Evolutionary conservation across 2,888 invertebrate genomes (phyloP), one percentile per base, ranked within the genome.

Genomic region (Scaptomyza tumidula): DNA sequence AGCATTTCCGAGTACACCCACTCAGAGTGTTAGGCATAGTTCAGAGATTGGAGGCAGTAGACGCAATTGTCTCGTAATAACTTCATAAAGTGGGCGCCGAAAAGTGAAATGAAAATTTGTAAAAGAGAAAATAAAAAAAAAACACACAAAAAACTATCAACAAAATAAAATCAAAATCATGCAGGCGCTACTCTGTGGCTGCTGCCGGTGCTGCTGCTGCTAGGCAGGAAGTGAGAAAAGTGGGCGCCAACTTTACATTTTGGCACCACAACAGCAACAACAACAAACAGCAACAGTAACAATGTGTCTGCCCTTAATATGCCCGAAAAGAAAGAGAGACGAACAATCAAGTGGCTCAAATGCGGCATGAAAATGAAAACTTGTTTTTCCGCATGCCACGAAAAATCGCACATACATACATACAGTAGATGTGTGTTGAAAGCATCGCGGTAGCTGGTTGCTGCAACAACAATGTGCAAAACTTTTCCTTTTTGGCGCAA

Each of bases 311-410:
- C 78, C 78, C 78, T 79, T 81, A 79, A 81, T 78, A 68, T 59
- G 46, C 19, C 16, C 10, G 2, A 41, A 41, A 29, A 35, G 3
- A 14, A 5, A 41, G n/a, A 65, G 46, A 62, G 66, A 60, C 46
- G 55, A 81, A 75, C 65, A 79, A 83, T 70, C 75, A 86, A 80
- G 61, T 71, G 86, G 62, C 67, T 58, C 61, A 52, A 70, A 55
- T 49, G 74, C 73, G 71, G 73, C 70, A 71, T 56, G 54, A 86
- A 84, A 76, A 76, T 62, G 61, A 75, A 87, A 89, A 90, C 90
- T 79, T 77, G 89, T 89, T 89, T 80, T 81, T 89, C 90, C 83
- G 79, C 90, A 89, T 90, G 89, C 89, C 90, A 79, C 71, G 74
- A 72, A 88, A 84, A 83, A 74, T 41, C 35, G 10, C 33, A 49